These are phyloP conservation scores for Arbacia lixula DNA, from an alignment of 53 echinoderm and acorn worm species.

Conservation along the genomic window DNA sequence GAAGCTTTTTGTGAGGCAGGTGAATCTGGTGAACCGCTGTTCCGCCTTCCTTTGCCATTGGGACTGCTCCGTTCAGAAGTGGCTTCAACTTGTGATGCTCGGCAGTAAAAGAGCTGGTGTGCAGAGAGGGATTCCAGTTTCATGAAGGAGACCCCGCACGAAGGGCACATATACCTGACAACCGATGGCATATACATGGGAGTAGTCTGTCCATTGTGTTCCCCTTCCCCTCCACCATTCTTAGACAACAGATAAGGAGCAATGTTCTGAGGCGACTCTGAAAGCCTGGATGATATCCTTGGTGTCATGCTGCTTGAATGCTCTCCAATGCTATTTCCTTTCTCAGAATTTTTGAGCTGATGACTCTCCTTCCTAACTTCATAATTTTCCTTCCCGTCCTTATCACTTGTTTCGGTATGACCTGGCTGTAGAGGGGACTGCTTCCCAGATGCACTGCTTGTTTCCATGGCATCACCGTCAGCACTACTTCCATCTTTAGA, in stretches of 20 bases:
- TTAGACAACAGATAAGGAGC: neutral
- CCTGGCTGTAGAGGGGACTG: neutral
- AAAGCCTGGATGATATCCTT: neutral
- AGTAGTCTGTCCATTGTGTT: neutral
- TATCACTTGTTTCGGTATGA: neutral
- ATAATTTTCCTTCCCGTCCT: neutral
- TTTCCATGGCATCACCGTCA: constrained; percentile 12
- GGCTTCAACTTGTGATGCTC: neutral
- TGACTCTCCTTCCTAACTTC: neutral
- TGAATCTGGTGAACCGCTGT: neutral
- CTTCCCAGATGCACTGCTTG: neutral
- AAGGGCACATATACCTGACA: constrained; percentile 47
- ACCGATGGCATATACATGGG: constrained; percentile 40
- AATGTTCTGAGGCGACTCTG: neutral
- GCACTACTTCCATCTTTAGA: neutral
- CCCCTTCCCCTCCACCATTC: neutral
- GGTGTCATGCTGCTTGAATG: neutral
- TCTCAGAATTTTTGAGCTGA: neutral
- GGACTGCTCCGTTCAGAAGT: neutral
- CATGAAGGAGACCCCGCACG: constrained; percentile 71
- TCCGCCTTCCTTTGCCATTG: neutral
- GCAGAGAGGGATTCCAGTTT: constrained; percentile 68
- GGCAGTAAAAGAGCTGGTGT: constrained; percentile 75
- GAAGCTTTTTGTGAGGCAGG: neutral
- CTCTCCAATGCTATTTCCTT: neutral